Conservation (phyloP, 2,797 vertebrate species). For the Bucorvus abyssinicus region DNA sequence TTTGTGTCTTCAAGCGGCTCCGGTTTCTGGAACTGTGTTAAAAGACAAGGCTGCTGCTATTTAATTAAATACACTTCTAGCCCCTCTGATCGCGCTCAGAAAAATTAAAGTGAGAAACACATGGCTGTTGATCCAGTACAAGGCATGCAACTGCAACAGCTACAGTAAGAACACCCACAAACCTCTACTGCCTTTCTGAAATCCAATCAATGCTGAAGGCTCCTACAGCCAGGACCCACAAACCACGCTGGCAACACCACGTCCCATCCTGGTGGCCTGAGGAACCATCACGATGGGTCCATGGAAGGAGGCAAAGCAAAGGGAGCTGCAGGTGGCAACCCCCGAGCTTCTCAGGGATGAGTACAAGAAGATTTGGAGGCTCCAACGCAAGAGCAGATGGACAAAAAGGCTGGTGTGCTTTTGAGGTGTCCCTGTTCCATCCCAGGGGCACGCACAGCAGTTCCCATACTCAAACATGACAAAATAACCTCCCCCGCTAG, state of each 20-base stretch:
- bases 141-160: neutral
- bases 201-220: neutral
- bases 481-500: neutral
- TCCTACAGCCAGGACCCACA: neutral
- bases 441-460: neutral
- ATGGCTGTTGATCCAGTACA: neutral
- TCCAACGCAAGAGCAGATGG: neutral
- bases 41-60: neutral
- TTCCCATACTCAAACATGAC: neutral
- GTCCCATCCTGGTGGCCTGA: neutral
- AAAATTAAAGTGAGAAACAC: neutral
- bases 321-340: neutral
- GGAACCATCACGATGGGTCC: accelerated
- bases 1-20: neutral
- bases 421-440: neutral
- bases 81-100: neutral
- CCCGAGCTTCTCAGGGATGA: accelerated
- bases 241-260: neutral
- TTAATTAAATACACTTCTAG: neutral
- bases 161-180: neutral
- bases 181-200: neutral
- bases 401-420: neutral
- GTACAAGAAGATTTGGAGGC: neutral
- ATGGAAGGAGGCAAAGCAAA: neutral
- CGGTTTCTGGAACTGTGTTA: neutral